A percentile compares a stretch with the other conserved stretches of the same genome.
Conservation (phyloP, 2,797 vertebrate genomes). For the Pteropus rufus region DNA sequence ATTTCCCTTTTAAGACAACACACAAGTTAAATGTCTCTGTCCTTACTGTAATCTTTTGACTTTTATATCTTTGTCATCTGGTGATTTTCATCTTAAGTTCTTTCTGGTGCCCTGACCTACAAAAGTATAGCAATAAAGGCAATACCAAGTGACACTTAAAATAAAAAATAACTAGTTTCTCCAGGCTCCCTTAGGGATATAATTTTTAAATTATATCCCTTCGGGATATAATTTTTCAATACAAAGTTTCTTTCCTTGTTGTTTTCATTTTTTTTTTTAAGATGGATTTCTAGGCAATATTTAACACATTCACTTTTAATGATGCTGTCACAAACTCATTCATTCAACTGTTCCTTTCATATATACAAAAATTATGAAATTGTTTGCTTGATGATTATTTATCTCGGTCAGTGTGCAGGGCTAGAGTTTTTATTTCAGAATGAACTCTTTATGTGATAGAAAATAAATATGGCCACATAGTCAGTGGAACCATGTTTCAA, state of each 20-base stretch:
- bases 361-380: not conserved
- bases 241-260: not conserved
- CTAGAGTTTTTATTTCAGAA: constrained; percentile 1
- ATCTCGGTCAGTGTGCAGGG: not conserved
- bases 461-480: not conserved
- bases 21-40: not conserved
- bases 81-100: constrained; percentile 13
- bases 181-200: not conserved
- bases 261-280: not conserved
- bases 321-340: not conserved
- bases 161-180: constrained; percentile 57
- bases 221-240: not conserved
- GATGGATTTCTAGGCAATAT: constrained; percentile 25
- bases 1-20: not conserved
- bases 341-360: not conserved
- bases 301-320: constrained; percentile 50
- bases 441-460: not conserved
- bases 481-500: not conserved
- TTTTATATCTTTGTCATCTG: constrained; percentile 39
- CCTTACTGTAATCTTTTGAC: constrained; percentile 31
- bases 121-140: constrained; percentile 49
- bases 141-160: constrained; percentile 54
- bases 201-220: constrained; percentile 37
- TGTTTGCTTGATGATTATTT: not conserved
- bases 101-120: constrained; percentile 36